Percentiles rank a stretch among this genome's conserved stretches.
phyloP scores from a whole-genome alignment of 1,140 invertebrate genomes.

The Neotoxoptera formosana region DNA sequence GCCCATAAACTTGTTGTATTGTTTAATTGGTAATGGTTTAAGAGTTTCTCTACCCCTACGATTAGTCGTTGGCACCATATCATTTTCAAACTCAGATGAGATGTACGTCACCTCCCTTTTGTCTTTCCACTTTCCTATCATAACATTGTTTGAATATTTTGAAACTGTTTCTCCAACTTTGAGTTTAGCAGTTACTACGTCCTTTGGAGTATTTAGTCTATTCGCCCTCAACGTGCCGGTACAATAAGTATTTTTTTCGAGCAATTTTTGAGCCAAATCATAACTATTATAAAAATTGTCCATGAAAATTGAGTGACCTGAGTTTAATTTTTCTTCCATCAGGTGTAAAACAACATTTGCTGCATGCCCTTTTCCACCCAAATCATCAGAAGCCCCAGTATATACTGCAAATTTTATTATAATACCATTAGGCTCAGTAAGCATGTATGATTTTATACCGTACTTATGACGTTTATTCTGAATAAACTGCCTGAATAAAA shows the following conservation, averaged over 20 bases:
- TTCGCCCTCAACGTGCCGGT: not conserved
- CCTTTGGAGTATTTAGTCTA: not conserved
- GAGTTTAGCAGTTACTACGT: not conserved
- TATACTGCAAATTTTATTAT: constrained; percentile 20
- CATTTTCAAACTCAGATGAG: not conserved
- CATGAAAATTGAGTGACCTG: not conserved
- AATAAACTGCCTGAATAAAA: constrained; percentile 31
- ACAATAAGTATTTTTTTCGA: constrained; percentile 18
- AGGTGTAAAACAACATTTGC: constrained; percentile 10
- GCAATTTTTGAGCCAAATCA: constrained; percentile 28
- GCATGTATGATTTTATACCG: constrained; percentile 18
- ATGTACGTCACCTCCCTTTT: constrained; percentile 9
- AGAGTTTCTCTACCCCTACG: not conserved
- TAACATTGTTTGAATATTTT: not conserved
- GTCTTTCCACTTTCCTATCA: constrained; percentile 3
- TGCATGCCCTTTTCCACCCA: not conserved
- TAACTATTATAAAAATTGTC: constrained; percentile 50
- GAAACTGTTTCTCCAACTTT: not conserved
- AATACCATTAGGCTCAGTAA: constrained; percentile 16
- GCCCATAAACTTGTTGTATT: constrained; percentile 59
- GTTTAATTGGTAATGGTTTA: not conserved
- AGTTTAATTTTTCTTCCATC: not conserved
- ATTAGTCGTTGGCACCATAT: not conserved
- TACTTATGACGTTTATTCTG: constrained; percentile 14
- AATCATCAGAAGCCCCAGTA: not conserved